Conservation (phyloP, 2,888 invertebrate genomes). For the Apamea monoglypha region DNA sequence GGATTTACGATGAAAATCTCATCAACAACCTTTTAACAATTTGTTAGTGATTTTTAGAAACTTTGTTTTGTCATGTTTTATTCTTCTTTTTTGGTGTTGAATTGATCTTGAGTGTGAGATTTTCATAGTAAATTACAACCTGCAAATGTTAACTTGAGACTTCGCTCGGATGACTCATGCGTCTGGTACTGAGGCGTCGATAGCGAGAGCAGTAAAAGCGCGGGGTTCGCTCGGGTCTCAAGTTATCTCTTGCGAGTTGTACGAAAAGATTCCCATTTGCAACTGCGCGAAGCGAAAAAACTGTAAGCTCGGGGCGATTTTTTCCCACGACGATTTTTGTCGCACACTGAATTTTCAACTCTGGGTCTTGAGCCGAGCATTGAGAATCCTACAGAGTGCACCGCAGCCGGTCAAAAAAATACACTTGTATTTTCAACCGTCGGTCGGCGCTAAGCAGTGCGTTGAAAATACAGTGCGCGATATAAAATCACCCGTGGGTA, state of each 20-base stretch:
- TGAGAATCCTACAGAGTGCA: neutral
- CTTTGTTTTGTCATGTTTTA: neutral
- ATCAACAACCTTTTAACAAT: no score
- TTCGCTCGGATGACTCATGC: no score
- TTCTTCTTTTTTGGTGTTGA: neutral
- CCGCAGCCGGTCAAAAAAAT: neutral
- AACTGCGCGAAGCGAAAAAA: constrained; percentile 8
- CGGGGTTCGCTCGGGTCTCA: no score
- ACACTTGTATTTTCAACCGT: neutral
- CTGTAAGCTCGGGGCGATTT: neutral
- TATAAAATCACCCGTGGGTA: neutral
- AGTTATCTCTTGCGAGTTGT: no score
- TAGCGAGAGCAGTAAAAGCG: no score
- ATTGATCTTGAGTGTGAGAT: constrained; percentile 13
- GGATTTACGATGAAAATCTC: constrained; percentile 34
- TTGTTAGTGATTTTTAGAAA: constrained; percentile 1
- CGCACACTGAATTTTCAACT: no score
- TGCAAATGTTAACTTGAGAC: no score
- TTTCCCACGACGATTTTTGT: no score
- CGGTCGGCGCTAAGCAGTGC: neutral
- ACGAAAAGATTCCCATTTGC: neutral
- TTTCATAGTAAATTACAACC: constrained; percentile 22
- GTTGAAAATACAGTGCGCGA: no score
- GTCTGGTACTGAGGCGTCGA: no score
- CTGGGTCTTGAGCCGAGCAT: neutral